Evolutionary conservation across 2,888 invertebrate genomes (phyloP).

Genomic region (Hermaeophaga mercurialis): DNA sequence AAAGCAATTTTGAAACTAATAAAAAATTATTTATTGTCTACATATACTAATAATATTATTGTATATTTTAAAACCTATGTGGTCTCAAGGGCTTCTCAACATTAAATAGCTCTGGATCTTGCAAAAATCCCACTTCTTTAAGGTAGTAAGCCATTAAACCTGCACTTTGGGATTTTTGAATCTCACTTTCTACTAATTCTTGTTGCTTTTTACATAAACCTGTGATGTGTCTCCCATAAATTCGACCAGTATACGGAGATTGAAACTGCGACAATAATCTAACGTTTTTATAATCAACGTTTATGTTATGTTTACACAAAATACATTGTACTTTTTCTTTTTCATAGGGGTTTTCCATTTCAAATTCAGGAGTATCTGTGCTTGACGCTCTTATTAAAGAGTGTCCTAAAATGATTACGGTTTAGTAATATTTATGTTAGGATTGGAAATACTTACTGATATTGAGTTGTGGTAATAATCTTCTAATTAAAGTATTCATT

Average conservation of each 20-base stretch:
- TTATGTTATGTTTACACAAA: slow-evolving; percentile 81
- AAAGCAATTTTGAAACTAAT: too few species aligned
- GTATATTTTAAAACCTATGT: slow-evolving; percentile 74
- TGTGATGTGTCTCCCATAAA: slow-evolving; percentile 92
- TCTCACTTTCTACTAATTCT: slow-evolving; percentile 71
- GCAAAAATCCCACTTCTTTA: slow-evolving; percentile 78
- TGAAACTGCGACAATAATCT: slow-evolving; percentile 93
- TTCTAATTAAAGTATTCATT: neutral
- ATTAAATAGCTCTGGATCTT: slow-evolving; percentile 91
- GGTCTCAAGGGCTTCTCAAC: slow-evolving; percentile 81
- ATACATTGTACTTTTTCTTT: slow-evolving; percentile 76
- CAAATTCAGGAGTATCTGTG: slow-evolving; percentile 59
- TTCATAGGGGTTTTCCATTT: slow-evolving; percentile 81
- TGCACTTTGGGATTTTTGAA: slow-evolving; percentile 74
- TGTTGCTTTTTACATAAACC: slow-evolving; percentile 89
- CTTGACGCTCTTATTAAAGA: neutral
- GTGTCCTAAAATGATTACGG: neutral
- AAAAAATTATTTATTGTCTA: too few species aligned
- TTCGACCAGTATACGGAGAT: slow-evolving; percentile 90
- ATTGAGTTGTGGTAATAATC: neutral
- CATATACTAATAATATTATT: too few species aligned
- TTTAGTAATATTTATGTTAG: neutral
- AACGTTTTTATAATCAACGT: slow-evolving; percentile 88
- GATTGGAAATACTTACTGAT: neutral
- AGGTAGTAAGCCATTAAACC: slow-evolving; percentile 84